phyloP scores from a whole-genome alignment of 1,140 invertebrate genomes.

The Sipha flava region DNA sequence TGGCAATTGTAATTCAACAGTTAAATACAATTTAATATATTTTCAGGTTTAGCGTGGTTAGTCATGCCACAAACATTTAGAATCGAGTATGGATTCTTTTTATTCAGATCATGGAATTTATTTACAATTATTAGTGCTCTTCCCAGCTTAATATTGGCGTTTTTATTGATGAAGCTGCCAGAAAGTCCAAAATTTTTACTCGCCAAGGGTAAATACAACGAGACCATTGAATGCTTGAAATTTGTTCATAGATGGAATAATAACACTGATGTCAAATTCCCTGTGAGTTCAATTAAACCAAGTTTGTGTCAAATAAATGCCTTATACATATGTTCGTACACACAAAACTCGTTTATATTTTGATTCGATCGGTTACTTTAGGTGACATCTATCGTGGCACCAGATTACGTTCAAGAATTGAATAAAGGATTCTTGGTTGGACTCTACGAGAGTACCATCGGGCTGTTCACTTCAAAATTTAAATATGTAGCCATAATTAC shows the following conservation, averaged over 20 bases:
- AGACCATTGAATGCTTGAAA: constrained; percentile 68
- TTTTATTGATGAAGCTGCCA: constrained; percentile 71
- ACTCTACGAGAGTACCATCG: background rate
- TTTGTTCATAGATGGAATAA: constrained; percentile 74
- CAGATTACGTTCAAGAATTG: background rate
- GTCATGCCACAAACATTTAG: constrained; percentile 59
- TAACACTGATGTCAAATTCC: constrained; percentile 62
- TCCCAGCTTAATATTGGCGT: constrained; percentile 75
- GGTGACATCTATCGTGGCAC: background rate
- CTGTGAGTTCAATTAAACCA: constrained; percentile 38
- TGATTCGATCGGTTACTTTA: background rate
- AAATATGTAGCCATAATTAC: background rate
- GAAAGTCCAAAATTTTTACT: constrained; percentile 87
- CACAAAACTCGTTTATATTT: background rate
- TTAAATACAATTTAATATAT: background rate
- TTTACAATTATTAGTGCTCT: constrained; percentile 78
- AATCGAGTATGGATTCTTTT: constrained; percentile 46
- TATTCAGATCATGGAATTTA: constrained; percentile 84
- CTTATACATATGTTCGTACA: too few species aligned
- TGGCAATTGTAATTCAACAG: too few species aligned
- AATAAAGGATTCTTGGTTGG: background rate
- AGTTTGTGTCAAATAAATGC: too few species aligned
- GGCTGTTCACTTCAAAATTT: background rate
- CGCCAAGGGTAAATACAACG: constrained; percentile 62
- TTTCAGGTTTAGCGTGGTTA: constrained; percentile 69